Conservation (phyloP, 2,888 invertebrate genomes). For the Brachypterus glaber region DNA sequence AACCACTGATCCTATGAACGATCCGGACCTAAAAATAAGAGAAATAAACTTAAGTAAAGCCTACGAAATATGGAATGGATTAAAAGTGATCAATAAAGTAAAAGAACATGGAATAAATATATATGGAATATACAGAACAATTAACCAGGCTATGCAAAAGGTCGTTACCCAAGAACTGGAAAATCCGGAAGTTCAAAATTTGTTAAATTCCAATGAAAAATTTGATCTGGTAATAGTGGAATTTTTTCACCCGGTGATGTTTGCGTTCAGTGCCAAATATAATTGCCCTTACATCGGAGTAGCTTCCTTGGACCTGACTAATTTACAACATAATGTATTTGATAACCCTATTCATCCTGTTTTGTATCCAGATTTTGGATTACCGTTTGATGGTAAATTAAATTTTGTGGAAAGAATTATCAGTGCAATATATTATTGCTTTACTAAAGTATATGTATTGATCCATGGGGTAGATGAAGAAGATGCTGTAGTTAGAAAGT, state of each 20-base stretch:
- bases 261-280: constrained; percentile 24
- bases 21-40: constrained; percentile 30
- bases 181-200: constrained; percentile 20
- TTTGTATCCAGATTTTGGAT: constrained; percentile 25
- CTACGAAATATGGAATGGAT: constrained; percentile 21
- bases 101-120: not conserved
- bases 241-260: constrained; percentile 16
- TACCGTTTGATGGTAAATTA: constrained; percentile 19
- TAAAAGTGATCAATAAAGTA: not conserved
- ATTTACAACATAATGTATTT: constrained; percentile 22
- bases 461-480: not conserved
- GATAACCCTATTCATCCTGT: constrained; percentile 29
- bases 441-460: constrained; percentile 6
- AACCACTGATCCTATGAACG: constrained; percentile 39
- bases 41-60: constrained; percentile 33
- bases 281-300: constrained; percentile 28
- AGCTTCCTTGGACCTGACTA: constrained; percentile 23
- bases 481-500: constrained; percentile 16
- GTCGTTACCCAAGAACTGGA: constrained; percentile 16
- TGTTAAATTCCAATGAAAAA: constrained; percentile 19
- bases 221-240: constrained; percentile 29
- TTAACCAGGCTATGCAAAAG: constrained; percentile 13
- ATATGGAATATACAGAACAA: constrained; percentile 7
- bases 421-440: constrained; percentile 12
- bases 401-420: constrained; percentile 21